Percentiles rank a stretch among this genome's conserved stretches.
These are phyloP conservation scores for Choloepus didactylus DNA, from an alignment of 2,797 vertebrate genomes.

Conservation along the genomic window DNA sequence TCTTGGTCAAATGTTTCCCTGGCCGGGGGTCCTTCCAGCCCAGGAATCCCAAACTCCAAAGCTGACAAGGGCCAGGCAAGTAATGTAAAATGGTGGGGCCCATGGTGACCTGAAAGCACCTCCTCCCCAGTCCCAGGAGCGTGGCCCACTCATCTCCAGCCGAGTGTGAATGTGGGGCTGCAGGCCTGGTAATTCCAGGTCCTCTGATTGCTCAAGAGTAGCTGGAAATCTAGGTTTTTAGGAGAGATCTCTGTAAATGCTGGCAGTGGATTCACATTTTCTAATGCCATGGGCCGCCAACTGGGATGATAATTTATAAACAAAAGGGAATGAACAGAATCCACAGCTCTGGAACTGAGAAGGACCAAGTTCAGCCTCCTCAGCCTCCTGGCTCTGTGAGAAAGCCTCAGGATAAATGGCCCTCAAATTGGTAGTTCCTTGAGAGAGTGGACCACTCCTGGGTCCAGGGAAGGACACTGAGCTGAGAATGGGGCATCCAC, in stretches of 20 bases:
- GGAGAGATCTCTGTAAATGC: background rate
- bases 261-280: background rate
- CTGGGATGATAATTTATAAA: background rate
- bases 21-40: background rate
- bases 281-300: background rate
- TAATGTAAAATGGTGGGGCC: fast-evolving
- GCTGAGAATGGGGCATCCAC: background rate
- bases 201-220: background rate
- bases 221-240: background rate
- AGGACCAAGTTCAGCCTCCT: background rate
- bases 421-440: background rate
- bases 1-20: background rate
- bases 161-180: background rate
- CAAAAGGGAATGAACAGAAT: background rate
- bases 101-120: background rate
- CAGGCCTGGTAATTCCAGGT: background rate
- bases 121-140: too few relatives aligned
- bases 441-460: fast-evolving
- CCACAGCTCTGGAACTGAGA: background rate
- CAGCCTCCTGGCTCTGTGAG: background rate
- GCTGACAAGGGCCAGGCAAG: background rate
- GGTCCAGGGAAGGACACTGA: background rate
- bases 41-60: background rate
- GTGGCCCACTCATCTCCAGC: background rate
- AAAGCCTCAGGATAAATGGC: fast-evolving